Percentiles rank a stretch among this genome's conserved stretches.
Conservation (phyloP, 23 tunicate species). For the Ciona savignyi region DNA sequence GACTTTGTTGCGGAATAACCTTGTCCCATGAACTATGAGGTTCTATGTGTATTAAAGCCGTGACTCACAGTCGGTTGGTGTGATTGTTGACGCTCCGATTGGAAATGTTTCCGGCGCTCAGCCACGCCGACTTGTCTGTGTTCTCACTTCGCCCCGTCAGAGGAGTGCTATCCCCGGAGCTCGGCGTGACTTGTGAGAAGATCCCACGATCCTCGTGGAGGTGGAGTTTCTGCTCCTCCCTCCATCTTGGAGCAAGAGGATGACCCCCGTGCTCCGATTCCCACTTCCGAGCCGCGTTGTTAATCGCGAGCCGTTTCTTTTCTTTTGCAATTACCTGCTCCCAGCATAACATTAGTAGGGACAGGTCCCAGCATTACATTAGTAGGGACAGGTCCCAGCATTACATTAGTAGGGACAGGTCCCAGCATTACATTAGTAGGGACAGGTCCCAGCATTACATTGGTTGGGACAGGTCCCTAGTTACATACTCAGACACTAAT, state of each 20-base stretch:
- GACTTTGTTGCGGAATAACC: too few species aligned
- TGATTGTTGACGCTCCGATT: background rate
- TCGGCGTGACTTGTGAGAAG: slow-evolving; percentile 2
- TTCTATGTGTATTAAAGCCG: too few species aligned
- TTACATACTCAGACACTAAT: too few species aligned
- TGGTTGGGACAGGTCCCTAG: too few species aligned
- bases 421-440: too few species aligned
- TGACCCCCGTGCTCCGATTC: slow-evolving; percentile 39
- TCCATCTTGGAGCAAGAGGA: slow-evolving; percentile 13
- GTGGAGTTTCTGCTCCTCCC: slow-evolving; percentile 6
- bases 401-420: too few species aligned
- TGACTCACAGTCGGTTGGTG: background rate
- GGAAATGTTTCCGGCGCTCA: slow-evolving; percentile 6
- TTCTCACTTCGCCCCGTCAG: background rate
- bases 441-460: too few species aligned
- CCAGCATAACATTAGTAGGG: too few species aligned
- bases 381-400: too few species aligned
- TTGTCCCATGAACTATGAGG: too few species aligned
- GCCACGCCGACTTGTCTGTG: slow-evolving; percentile 34
- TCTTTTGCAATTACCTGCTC: slow-evolving; percentile 84
- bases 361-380: too few species aligned
- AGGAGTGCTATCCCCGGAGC: slow-evolving; percentile 11
- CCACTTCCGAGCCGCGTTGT: slow-evolving; percentile 91
- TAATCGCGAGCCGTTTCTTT: slow-evolving; percentile 80
- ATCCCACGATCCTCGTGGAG: slow-evolving; percentile 7